Percentiles rank a stretch among this genome's conserved stretches.
Evolutionary conservation across 2,797 vertebrate genomes (phyloP).

Genomic region (Poecilia gillii): DNA sequence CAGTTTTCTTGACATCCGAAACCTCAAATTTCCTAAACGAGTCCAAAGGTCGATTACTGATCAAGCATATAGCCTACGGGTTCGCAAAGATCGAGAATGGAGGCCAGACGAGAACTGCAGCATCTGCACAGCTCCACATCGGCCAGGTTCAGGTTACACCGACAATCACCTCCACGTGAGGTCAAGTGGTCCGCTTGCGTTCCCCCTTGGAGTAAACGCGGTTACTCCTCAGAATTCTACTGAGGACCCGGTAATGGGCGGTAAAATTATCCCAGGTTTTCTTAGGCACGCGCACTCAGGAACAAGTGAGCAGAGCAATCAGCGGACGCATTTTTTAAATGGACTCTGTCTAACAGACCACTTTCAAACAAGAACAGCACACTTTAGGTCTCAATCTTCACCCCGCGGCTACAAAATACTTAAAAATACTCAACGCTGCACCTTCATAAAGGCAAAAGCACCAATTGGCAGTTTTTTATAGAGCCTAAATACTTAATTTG

Average conservation of each 20-base stretch:
- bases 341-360: constrained; percentile 12
- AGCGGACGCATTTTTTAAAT: constrained; percentile 23
- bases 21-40: neutral
- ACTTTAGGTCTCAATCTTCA: neutral
- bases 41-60: neutral
- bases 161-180: constrained; percentile 37
- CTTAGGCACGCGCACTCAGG: constrained; percentile 52
- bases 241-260: constrained; percentile 31
- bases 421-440: neutral
- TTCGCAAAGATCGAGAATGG: neutral
- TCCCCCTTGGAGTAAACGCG: constrained; percentile 39
- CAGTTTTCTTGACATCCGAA: constrained; percentile 35
- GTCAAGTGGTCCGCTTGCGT: constrained; percentile 32
- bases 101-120: constrained; percentile 42
- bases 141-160: constrained; percentile 16
- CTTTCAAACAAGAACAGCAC: constrained; percentile 18
- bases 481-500: neutral
- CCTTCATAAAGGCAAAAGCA: constrained; percentile 7
- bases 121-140: constrained; percentile 42
- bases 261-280: constrained; percentile 58
- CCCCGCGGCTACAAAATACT: neutral
- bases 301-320: constrained; percentile 37
- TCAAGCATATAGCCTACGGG: neutral
- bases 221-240: constrained; percentile 29
- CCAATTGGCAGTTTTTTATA: constrained; percentile 25